These are phyloP conservation scores for Gymnosoma rotundatum DNA, from an alignment of 2,888 invertebrate genomes.

Conservation along the genomic window DNA sequence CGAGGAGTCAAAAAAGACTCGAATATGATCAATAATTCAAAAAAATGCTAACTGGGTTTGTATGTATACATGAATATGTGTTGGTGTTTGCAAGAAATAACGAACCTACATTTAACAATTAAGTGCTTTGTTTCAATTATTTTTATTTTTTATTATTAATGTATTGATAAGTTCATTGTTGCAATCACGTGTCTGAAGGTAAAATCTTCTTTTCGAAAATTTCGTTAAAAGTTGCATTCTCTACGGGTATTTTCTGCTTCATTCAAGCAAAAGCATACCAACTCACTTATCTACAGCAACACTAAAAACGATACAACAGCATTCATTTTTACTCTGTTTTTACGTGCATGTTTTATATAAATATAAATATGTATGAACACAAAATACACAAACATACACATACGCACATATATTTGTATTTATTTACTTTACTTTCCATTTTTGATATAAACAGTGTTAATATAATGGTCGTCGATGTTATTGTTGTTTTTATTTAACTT, in stretches of 20 bases:
- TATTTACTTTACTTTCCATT: constrained; percentile 47
- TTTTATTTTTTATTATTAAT: no score
- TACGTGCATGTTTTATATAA: constrained; percentile 13
- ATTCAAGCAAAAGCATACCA: constrained; percentile 46
- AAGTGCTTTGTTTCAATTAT: no score
- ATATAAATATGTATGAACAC: background rate
- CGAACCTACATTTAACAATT: no score
- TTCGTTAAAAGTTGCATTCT: background rate
- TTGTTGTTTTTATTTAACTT: background rate
- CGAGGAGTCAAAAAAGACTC: no score
- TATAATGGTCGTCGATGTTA: constrained; percentile 18
- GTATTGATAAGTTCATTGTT: no score
- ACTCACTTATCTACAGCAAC: constrained; percentile 43
- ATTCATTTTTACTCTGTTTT: constrained; percentile 44
- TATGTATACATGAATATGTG: no score
- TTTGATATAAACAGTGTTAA: constrained; percentile 30
- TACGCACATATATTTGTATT: background rate
- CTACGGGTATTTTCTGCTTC: constrained; percentile 46
- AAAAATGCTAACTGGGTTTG: no score
- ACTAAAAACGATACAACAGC: constrained; percentile 36
- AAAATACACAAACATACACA: background rate
- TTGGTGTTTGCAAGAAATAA: no score
- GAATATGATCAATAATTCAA: no score
- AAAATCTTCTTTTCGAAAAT: no score
- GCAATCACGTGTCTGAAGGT: no score